Percentiles rank a stretch among this genome's conserved stretches.
phyloP scores from a whole-genome alignment of 2,888 invertebrate species.

The Dasysyrphus albostriatus region DNA sequence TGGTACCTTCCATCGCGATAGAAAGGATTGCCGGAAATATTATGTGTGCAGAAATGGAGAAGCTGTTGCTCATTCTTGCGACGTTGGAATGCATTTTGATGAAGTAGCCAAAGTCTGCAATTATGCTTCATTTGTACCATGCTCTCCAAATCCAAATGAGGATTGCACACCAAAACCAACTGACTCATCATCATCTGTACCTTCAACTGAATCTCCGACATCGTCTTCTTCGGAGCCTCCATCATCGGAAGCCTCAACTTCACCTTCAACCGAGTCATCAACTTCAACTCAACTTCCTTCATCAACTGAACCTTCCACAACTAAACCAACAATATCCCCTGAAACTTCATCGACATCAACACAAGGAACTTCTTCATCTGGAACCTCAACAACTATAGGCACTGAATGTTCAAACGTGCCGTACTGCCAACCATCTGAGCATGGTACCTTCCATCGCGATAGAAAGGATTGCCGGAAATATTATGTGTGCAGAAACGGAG shows the following conservation, averaged over 20 bases:
- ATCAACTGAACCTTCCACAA: neutral
- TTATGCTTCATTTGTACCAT: slow-evolving; percentile 4
- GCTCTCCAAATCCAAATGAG: neutral
- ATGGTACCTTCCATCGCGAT: slow-evolving; percentile 19
- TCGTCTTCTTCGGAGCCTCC: too few species aligned
- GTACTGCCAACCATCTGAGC: neutral
- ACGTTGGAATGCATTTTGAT: slow-evolving; percentile 27
- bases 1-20: slow-evolving; percentile 24
- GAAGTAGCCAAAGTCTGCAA: slow-evolving; percentile 14
- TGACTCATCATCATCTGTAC: too few species aligned
- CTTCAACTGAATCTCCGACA: too few species aligned
- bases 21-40: slow-evolving; percentile 14
- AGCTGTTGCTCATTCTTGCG: neutral
- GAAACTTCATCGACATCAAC: neutral
- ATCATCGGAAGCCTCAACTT: neutral
- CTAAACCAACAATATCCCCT: neutral
- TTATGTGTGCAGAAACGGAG: slow-evolving; percentile 33
- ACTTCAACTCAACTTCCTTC: too few species aligned
- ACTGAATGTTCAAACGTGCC: neutral
- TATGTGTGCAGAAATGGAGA: slow-evolving; percentile 32
- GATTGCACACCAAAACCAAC: slow-evolving; percentile 11
- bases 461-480: slow-evolving; percentile 16
- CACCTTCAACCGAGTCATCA: too few species aligned
- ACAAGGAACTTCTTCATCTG: neutral
- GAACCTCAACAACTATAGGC: neutral